Conservation (phyloP, 1,140 invertebrate species). For the Pachypeltis micranthus region DNA sequence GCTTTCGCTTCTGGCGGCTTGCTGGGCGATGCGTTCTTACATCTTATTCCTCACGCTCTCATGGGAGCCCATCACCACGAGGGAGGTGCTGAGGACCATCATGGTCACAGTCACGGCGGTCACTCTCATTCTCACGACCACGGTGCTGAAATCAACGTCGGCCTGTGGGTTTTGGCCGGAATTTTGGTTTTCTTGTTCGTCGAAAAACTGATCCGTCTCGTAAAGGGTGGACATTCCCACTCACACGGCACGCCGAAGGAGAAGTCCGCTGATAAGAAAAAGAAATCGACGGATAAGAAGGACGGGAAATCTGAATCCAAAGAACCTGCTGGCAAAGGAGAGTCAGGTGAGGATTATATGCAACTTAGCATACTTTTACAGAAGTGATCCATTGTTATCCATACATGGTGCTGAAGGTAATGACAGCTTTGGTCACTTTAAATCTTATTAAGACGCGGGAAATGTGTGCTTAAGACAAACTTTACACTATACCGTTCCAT, state of each 20-base stretch:
- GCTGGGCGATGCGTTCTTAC: conserved; percentile 90
- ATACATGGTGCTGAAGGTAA: no score
- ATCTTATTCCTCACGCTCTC: conserved; percentile 90
- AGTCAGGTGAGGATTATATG: no score
- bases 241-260: conserved; percentile 35
- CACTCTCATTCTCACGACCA: conserved; percentile 41
- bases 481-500: no score
- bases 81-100: conserved; percentile 30
- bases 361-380: no score
- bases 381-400: no score
- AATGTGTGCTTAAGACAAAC: no score
- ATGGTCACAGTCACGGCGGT: conserved; percentile 41
- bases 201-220: conserved; percentile 81
- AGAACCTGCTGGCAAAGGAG: no score
- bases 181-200: conserved; percentile 83
- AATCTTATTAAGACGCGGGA: no score
- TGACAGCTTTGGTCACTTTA: no score
- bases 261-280: no score
- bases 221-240: conserved; percentile 70
- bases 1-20: conserved; percentile 92
- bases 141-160: conserved; percentile 67
- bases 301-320: no score
- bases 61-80: conserved; percentile 39
- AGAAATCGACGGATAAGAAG: no score
- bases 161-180: conserved; percentile 81